Evolutionary conservation across 2,888 invertebrate species (phyloP), one percentile per base, ranked within the genome.

Genomic region (Dioctria linearis): DNA sequence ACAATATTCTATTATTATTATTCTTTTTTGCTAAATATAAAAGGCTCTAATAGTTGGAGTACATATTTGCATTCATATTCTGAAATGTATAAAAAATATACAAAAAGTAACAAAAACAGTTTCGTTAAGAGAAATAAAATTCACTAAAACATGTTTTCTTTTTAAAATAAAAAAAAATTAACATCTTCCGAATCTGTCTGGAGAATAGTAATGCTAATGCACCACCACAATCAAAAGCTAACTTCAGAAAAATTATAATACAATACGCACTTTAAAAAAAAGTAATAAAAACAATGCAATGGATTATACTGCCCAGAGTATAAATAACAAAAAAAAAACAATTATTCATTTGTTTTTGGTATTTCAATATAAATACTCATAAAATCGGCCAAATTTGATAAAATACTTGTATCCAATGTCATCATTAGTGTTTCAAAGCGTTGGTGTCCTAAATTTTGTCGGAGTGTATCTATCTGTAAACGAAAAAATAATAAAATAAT

Each of bases 341-440:
- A 76, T 76, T 76, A 76, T 76, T 76, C 76, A 76, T 11, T 76
- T 63, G 76, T 37, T 54, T 79, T 57, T 43, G 69, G 79, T 40
- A 71, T 40, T 37, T 59, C 40, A 69, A 85, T 83, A 82, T 84
- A 84, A 80, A 85, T 82, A 79, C 85, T 85, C 13, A 86, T 78
- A 82, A 93, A 94, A 85, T 92, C 92, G 85, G 91, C 90, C 82
- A 95, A 91, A 86, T 95, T 94, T 82, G 93, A 91, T 85, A 94
- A 88, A 2, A 94, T 94, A 84, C 94, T 94, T 3, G 91, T 90
- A 85, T 95, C 94, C 0, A 96, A 92, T 3, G 93, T 92, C 79
- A 92, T 92, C 85, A 96, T 89, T 78, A 97, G 90, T 80, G 93
- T 93, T 80, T 94, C 92, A 87, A 95, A 97, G 8, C 92, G 92